Evolutionary conservation across 2,888 invertebrate species (phyloP).

Genomic region (Euzophera pinguis): DNA sequence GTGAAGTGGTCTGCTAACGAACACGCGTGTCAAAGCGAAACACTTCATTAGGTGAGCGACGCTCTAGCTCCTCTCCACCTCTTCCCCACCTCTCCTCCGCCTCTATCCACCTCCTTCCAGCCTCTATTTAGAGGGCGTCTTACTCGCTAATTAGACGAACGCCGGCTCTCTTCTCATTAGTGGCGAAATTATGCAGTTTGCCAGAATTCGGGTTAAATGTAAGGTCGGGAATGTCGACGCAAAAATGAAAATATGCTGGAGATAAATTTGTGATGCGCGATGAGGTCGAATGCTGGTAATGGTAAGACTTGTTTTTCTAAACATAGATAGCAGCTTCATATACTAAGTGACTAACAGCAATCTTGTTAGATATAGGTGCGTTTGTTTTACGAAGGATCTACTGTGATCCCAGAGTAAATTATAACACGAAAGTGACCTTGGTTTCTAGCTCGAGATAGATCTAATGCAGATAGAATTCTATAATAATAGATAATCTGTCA

Average conservation of each 20-base stretch:
- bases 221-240: constrained; percentile 51
- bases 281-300: too few relatives aligned
- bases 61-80: constrained; percentile 32
- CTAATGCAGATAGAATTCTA: too few relatives aligned
- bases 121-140: constrained; percentile 70
- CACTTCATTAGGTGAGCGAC: constrained; percentile 78
- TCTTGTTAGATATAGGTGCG: too few relatives aligned
- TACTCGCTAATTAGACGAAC: constrained; percentile 76
- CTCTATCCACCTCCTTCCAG: constrained; percentile 31
- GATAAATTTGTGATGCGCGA: constrained; percentile 5
- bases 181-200: constrained; percentile 76
- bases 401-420: too few relatives aligned
- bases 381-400: too few relatives aligned
- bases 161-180: constrained; percentile 75
- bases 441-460: too few relatives aligned
- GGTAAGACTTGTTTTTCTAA: too few relatives aligned
- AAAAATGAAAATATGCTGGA: constrained; percentile 42
- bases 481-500: too few relatives aligned
- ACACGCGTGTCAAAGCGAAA: constrained; percentile 79
- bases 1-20: constrained; percentile 77
- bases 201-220: constrained; percentile 72
- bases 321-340: too few relatives aligned
- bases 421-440: too few relatives aligned
- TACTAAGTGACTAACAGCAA: too few relatives aligned
- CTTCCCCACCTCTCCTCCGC: constrained; percentile 30